phyloP scores from a whole-genome alignment of 2,888 invertebrate species.

The Tethea ocularis region DNA sequence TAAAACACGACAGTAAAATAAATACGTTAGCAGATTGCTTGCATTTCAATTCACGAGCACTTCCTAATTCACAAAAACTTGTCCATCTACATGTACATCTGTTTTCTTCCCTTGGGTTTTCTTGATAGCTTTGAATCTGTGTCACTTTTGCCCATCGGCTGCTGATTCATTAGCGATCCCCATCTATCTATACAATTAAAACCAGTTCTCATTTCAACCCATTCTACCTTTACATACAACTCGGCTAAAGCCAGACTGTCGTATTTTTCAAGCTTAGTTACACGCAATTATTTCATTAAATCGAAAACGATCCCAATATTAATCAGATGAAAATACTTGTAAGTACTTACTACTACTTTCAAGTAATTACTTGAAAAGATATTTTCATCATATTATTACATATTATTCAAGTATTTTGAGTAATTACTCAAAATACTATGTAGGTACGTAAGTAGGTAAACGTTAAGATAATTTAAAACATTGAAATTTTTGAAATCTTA shows the following conservation, averaged over 20 bases:
- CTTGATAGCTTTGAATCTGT: slow-evolving; percentile 23
- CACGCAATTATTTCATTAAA: background rate
- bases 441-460: background rate
- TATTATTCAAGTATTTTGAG: no score
- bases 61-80: background rate
- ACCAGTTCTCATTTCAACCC: slow-evolving; percentile 59
- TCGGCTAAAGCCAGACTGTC: slow-evolving; percentile 21
- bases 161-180: slow-evolving; percentile 53
- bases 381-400: no score
- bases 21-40: slow-evolving; percentile 24
- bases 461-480: background rate
- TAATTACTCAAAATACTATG: background rate
- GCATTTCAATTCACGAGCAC: slow-evolving; percentile 38
- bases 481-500: background rate
- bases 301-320: background rate
- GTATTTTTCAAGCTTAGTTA: background rate
- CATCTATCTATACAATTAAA: slow-evolving; percentile 58
- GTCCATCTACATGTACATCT: background rate
- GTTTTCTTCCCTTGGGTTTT: background rate
- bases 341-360: no score
- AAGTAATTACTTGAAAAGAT: no score
- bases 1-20: slow-evolving; percentile 29
- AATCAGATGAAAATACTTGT: background rate
- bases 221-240: slow-evolving; percentile 39
- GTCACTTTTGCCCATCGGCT: slow-evolving; percentile 41